phyloP scores from a whole-genome alignment of 2,797 vertebrate genomes.

The Denticeps clupeoides region DNA sequence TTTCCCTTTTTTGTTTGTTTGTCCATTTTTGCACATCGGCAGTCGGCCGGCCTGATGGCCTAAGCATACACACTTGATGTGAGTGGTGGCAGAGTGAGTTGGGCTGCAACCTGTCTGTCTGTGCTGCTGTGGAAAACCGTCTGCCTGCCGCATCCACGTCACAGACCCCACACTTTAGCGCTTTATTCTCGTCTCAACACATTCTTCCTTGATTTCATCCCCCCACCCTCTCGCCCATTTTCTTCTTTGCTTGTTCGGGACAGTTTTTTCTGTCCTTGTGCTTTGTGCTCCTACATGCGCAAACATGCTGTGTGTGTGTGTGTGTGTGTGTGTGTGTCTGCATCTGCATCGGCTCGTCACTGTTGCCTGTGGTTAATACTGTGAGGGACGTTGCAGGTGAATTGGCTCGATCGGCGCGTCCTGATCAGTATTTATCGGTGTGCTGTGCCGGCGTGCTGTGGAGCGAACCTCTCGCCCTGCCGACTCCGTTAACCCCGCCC shows the following conservation, averaged over 20 bases:
- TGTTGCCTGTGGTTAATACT: conserved; percentile 64
- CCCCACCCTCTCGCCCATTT: background rate
- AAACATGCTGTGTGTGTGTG: conserved; percentile 26
- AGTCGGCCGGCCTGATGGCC: conserved; percentile 99
- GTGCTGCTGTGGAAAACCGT: background rate
- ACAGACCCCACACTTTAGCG: background rate
- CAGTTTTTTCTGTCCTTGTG: conserved; percentile 36
- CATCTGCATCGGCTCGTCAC: conserved; percentile 27
- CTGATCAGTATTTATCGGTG: conserved; percentile 89
- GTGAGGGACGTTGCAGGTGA: conserved; percentile 72
- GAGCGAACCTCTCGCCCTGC: background rate
- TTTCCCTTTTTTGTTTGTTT: conserved; percentile 97
- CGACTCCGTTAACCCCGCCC: background rate
- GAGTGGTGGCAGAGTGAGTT: conserved; percentile 99
- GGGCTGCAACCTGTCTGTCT: conserved; percentile 81
- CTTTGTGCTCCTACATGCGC: conserved; percentile 13
- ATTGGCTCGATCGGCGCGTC: conserved; percentile 61
- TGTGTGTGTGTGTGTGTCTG: conserved; percentile 28
- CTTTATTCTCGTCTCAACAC: conserved; percentile 1
- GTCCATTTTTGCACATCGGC: conserved; percentile 98
- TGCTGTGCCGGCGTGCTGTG: background rate
- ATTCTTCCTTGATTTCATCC: background rate
- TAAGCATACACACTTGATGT: conserved; percentile 99
- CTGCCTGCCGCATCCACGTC: background rate
- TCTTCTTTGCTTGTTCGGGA: background rate